Conservation (phyloP, 35 echinoderm and acorn worm genomes). For the Acanthaster planci region DNA sequence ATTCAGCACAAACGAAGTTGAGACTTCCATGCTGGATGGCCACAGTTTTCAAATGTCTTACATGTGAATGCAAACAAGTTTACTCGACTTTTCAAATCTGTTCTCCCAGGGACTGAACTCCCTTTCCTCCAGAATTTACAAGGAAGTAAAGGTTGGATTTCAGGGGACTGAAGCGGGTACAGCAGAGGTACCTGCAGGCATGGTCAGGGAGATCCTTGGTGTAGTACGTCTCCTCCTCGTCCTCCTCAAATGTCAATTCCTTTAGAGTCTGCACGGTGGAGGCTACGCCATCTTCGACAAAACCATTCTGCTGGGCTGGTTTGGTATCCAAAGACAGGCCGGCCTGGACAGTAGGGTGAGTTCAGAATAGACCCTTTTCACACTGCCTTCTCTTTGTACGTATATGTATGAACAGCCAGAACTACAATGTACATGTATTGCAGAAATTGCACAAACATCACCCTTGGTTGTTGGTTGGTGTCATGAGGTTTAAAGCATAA, state of each 20-base stretch:
- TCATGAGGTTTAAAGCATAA: no score
- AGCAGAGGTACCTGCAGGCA: slow-evolving; percentile 81
- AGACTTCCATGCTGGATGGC: no score
- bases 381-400: no score
- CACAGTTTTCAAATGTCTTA: background rate
- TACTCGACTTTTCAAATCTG: background rate
- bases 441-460: no score
- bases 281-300: slow-evolving; percentile 65
- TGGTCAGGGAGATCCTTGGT: slow-evolving; percentile 87
- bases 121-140: no score
- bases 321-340: slow-evolving; percentile 47
- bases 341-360: background rate
- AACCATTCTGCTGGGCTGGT: slow-evolving; percentile 71
- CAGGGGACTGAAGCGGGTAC: background rate
- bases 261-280: slow-evolving; percentile 66
- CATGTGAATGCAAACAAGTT: background rate
- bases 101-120: no score
- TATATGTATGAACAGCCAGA: no score
- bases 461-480: no score
- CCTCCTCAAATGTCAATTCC: slow-evolving; percentile 95
- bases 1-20: no score
- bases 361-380: no score
- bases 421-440: no score
- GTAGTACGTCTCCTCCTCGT: slow-evolving; percentile 81
- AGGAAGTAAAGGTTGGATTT: background rate